Conservation (phyloP, 2,113 vertebrate genomes). For the Apteryx mantelli region DNA sequence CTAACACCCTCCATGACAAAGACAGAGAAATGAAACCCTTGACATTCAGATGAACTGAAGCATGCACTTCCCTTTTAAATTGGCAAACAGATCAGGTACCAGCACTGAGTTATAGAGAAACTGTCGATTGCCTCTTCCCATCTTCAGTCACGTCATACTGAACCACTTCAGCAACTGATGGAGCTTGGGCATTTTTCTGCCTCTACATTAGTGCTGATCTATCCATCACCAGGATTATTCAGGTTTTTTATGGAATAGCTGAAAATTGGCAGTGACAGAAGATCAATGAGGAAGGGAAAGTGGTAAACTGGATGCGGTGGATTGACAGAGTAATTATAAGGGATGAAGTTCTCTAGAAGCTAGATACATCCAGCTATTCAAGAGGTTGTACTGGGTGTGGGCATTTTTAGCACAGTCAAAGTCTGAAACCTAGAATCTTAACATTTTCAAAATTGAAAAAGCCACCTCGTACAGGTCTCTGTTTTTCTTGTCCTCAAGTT, state of each 20-base stretch:
- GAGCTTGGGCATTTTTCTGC: background rate
- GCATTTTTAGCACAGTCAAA: background rate
- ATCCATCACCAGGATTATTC: background rate
- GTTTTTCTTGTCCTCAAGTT: background rate
- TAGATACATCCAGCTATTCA: background rate
- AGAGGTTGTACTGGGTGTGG: background rate
- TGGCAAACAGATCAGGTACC: background rate
- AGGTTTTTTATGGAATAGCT: background rate
- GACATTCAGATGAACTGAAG: background rate
- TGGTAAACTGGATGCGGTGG: background rate
- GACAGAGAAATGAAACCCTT: background rate
- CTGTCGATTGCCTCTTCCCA: background rate
- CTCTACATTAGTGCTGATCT: background rate
- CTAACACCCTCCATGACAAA: fast-evolving
- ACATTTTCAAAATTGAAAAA: background rate
- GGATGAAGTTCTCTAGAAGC: background rate
- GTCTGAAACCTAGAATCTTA: background rate
- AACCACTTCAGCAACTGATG: background rate
- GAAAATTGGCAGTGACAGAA: background rate
- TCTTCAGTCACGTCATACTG: background rate
- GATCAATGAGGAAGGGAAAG: background rate
- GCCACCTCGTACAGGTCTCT: background rate
- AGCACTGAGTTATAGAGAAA: background rate
- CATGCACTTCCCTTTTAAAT: background rate
- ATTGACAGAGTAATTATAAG: background rate